phyloP scores from a whole-genome alignment of 1,140 invertebrate species.

The Pachypeltis micranthus region DNA sequence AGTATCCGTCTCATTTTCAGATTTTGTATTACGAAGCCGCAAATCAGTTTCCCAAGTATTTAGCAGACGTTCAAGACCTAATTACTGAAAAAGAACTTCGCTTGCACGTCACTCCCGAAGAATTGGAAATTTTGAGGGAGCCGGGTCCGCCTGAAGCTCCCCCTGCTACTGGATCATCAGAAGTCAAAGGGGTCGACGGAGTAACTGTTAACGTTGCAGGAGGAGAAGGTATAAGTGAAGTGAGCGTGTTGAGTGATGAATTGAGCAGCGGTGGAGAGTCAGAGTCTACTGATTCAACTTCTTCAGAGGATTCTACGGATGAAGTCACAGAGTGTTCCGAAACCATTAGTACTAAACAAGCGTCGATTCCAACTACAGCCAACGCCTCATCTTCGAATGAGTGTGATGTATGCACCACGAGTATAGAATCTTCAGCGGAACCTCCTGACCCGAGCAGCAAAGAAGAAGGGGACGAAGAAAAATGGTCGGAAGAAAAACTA shows the following conservation, averaged over 20 bases:
- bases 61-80: constrained; percentile 52
- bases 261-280: too few species aligned
- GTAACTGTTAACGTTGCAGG: too few species aligned
- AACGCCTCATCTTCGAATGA: neutral
- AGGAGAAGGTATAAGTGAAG: too few species aligned
- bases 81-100: constrained; percentile 56
- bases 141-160: neutral
- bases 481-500: neutral
- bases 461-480: neutral
- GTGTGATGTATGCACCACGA: neutral
- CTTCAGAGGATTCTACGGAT: neutral
- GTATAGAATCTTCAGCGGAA: neutral
- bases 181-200: too few species aligned
- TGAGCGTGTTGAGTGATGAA: too few species aligned
- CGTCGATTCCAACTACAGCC: neutral
- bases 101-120: constrained; percentile 54
- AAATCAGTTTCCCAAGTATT: constrained; percentile 38
- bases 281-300: too few species aligned
- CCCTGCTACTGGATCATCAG: too few species aligned
- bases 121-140: constrained; percentile 48
- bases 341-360: neutral
- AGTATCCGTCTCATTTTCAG: constrained; percentile 29
- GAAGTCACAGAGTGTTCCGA: neutral
- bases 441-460: neutral
- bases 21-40: constrained; percentile 41